Base-by-base conservation (phyloP, 2,797 vertebrate species). In the Syngnathus rostellatus region DNA sequence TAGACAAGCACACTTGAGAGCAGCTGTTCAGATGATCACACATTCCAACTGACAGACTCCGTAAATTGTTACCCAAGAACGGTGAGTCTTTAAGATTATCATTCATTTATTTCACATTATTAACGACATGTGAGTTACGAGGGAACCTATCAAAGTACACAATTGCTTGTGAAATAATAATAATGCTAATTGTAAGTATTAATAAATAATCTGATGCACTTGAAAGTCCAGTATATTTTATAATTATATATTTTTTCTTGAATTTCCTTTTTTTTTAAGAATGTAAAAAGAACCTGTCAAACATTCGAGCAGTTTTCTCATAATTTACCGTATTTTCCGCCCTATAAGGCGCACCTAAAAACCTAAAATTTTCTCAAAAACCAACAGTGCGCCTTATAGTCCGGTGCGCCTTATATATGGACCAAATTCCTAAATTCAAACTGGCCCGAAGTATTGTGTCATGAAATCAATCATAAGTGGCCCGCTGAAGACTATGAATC, bases 31-130 rank as follows among this genome's bases (percentile, higher is more conserved):
- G 62, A 21, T 40, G 45, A 68, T 77, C 73, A 66, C 68, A 71
- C 72, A 79, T 79, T 84, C 69, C 63, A 67, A 45, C 25, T 48
- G 23, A 66, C 61, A 54, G 55, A 46, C 48, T 11, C 68, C 64
- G 65, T 62, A 59, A 39, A 2, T 31, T 57, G 37, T 8, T 38
- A 5, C 62, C 55, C 8, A 23, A 53, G 14, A 41, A 40, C 16
- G 83, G 83, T 87, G 62, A 85, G 85, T 75, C 31, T 62, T 63
- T 50, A 17, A n/a, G 31, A 31, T 37, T 0, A 63, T 38, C 5
- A 19, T 50, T 37, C 17, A 11, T 55, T 55, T 7, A 38, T 58
- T 58, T 38, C 6, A 8, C 5, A 17, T 31, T 25, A 37, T 25
- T 19, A 12, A 46, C 8, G 8, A 40, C n/a, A 23, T 45, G 3